These are phyloP conservation scores for Mus spicilegus DNA, from an alignment of 2,113 vertebrate genomes.

Conservation along the genomic window DNA sequence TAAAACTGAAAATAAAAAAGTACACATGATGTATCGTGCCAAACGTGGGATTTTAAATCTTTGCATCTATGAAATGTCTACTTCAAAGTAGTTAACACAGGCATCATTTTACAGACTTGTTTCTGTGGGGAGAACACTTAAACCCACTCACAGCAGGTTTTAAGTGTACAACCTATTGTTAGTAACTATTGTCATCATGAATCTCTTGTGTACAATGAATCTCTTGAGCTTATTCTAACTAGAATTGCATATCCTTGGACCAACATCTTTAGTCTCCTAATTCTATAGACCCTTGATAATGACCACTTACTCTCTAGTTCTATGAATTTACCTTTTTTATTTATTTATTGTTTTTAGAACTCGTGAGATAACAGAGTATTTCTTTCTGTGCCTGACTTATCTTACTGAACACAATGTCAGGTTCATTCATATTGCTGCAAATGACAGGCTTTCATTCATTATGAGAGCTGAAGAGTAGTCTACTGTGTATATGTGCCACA, in stretches of 20 bases:
- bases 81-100: neutral
- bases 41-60: neutral
- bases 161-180: neutral
- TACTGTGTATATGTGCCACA: neutral
- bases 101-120: neutral
- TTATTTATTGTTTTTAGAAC: neutral
- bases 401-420: neutral
- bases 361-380: neutral
- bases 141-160: neutral
- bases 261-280: neutral
- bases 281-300: too few species aligned
- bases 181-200: neutral
- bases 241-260: neutral
- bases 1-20: neutral
- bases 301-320: neutral
- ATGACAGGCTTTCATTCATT: neutral
- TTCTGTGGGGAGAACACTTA: neutral
- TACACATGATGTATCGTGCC: neutral
- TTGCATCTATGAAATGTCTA: neutral
- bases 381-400: neutral
- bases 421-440: neutral
- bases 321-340: neutral
- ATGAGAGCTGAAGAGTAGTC: neutral
- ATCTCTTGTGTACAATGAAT: neutral
- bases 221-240: neutral